These are phyloP conservation scores for Cancer borealis DNA, from an alignment of 2,888 invertebrate genomes.

Conservation along the genomic window DNA sequence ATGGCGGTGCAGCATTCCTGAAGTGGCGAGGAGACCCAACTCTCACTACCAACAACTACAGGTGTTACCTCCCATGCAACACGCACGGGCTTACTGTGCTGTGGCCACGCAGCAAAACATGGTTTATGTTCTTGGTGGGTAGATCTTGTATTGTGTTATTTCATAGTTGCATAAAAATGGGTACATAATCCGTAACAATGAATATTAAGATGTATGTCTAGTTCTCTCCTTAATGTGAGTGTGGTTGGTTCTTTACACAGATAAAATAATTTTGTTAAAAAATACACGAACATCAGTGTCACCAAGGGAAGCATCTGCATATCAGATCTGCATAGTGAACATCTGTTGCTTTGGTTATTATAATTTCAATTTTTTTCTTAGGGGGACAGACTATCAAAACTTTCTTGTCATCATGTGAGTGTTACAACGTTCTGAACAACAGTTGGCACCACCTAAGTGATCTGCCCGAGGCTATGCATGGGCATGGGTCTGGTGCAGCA, in stretches of 20 bases:
- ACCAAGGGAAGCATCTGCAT: neutral
- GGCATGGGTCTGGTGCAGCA: slow-evolving; percentile 79
- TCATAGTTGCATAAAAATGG: neutral
- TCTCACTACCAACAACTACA: slow-evolving; percentile 72
- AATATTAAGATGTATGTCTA: too few species aligned
- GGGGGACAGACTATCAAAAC: slow-evolving; percentile 79
- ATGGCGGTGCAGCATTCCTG: slow-evolving; percentile 79
- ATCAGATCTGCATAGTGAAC: neutral
- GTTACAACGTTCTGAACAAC: slow-evolving; percentile 79
- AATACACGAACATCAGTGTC: too few species aligned
- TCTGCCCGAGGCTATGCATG: slow-evolving; percentile 79
- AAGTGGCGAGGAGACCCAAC: slow-evolving; percentile 77
- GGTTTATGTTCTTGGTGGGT: slow-evolving; percentile 79
- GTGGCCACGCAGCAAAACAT: slow-evolving; percentile 78
- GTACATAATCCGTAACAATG: too few species aligned
- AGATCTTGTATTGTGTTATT: neutral
- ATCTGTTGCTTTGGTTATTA: neutral
- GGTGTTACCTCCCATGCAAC: slow-evolving; percentile 79
- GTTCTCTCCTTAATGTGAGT: too few species aligned
- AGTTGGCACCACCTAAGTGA: slow-evolving; percentile 78
- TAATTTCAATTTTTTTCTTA: slow-evolving; percentile 57
- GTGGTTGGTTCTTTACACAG: too few species aligned
- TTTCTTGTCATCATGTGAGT: slow-evolving; percentile 79
- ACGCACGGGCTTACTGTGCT: slow-evolving; percentile 79
- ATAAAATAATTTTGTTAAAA: too few species aligned